Base-by-base conservation (phyloP, 2,888 invertebrate genomes). In the Hirtodrosophila duncani region DNA sequence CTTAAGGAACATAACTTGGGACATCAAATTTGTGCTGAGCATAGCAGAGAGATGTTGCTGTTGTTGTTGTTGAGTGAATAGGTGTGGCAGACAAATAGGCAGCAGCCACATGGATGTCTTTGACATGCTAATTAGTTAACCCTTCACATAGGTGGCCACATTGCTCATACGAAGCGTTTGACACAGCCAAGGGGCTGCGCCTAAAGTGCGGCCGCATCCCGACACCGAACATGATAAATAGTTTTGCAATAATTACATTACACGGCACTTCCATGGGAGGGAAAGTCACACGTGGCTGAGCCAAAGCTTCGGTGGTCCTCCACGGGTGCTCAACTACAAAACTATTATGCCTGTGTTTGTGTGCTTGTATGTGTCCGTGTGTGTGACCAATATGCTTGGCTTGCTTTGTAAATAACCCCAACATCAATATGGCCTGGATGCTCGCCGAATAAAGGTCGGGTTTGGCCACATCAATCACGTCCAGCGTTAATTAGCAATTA, bases 241-340 rank as follows among this genome's bases (percentile, higher is more conserved):
- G 79, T 67, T 77, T 60, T 59, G 55, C 53, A 70, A 74, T 78
- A 74, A 77, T 81, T 81, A 67, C 68, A 78, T 81, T 81, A 74
- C 69, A 63, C 55, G 68, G 79, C 75, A 78, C 59, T 74, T 75
- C 78, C 64, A 62, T 55, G 67, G 50, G 16, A 51, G 63, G 58
- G 58, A 67, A 72, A 75, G 79, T 75, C 75, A 81, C 81, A 81
- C 81, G 59, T 70, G 70, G 65, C 56, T 81, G 81, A n/a, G n/a
- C n/a, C n/a, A n/a, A n/a, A n/a, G n/a, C n/a, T n/a, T n/a, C n/a
- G n/a, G n/a, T n/a, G n/a, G n/a, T n/a, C n/a, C n/a, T n/a, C n/a
- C n/a, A n/a, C n/a, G n/a, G n/a, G n/a, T n/a, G n/a, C n/a, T n/a
- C n/a, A 6, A 3, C 5, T 4, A 4, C 4, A n/a, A 1, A 7